Evolutionary conservation across 1,140 invertebrate genomes (phyloP).

Genomic region (Neotoxoptera formosana): DNA sequence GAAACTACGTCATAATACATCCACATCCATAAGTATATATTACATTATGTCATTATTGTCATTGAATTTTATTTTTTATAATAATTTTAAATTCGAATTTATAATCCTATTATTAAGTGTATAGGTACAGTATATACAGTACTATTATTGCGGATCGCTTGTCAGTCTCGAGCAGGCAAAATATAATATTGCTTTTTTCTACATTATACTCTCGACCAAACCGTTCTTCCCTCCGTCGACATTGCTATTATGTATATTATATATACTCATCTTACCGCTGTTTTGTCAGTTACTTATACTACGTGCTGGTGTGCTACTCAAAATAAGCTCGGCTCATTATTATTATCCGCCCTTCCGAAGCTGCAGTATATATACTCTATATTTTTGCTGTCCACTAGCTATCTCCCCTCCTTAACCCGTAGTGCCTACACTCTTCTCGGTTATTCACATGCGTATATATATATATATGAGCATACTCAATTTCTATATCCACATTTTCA

Average conservation of each 20-base stretch:
- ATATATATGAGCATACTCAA: background rate
- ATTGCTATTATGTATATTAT: background rate
- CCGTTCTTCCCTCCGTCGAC: background rate
- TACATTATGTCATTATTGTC: background rate
- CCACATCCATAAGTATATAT: background rate
- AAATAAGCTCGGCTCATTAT: constrained; percentile 16
- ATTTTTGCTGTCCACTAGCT: background rate
- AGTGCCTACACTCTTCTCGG: background rate
- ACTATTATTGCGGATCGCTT: background rate
- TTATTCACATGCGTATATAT: background rate
- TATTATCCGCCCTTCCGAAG: background rate
- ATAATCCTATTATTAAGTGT: background rate
- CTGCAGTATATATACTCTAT: background rate
- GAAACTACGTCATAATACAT: background rate
- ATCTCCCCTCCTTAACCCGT: background rate
- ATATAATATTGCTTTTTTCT: constrained; percentile 1
- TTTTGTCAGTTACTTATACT: background rate
- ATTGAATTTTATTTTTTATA: background rate
- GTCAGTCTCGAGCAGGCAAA: background rate
- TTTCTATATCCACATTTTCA: background rate
- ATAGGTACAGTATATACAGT: background rate
- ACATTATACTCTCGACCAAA: background rate
- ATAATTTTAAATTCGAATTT: background rate
- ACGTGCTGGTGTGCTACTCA: background rate
- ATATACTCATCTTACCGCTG: background rate